Evolutionary conservation across 2,888 invertebrate genomes (phyloP).

Genomic region (Pegoplata infirma): DNA sequence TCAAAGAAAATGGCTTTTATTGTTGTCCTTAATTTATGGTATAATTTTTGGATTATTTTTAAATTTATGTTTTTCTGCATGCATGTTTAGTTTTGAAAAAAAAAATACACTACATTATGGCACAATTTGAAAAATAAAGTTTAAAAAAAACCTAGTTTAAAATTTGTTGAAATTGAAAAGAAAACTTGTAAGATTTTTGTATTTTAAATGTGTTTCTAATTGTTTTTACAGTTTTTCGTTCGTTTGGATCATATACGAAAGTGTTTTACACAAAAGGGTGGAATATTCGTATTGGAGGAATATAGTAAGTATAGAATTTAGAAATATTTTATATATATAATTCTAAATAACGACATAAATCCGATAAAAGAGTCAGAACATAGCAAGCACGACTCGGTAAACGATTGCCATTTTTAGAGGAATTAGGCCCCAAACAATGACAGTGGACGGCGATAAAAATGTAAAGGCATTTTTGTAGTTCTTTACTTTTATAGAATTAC

Average conservation of each 20-base stretch:
- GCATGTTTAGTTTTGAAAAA: slow-evolving; percentile 41
- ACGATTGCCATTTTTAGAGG: too few species aligned
- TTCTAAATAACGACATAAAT: too few species aligned
- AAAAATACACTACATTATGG: slow-evolving; percentile 22
- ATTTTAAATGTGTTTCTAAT: slow-evolving; percentile 36
- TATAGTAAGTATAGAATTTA: slow-evolving; percentile 99
- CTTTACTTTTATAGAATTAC: too few species aligned
- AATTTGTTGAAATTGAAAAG: neutral
- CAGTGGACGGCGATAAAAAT: too few species aligned
- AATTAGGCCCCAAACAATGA: too few species aligned
- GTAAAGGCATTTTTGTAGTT: too few species aligned
- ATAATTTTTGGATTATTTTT: slow-evolving; percentile 63
- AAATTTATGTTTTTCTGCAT: slow-evolving; percentile 46
- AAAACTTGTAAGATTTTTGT: slow-evolving; percentile 1
- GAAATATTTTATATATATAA: too few species aligned
- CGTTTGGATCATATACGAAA: slow-evolving; percentile 99
- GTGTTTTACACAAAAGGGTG: slow-evolving; percentile 99
- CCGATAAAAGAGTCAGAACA: too few species aligned
- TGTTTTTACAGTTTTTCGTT: slow-evolving; percentile 96
- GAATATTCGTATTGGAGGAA: slow-evolving; percentile 99
- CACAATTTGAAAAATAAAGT: slow-evolving; percentile 25
- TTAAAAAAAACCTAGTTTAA: slow-evolving; percentile 31
- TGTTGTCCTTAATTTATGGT: slow-evolving; percentile 64
- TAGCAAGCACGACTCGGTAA: too few species aligned
- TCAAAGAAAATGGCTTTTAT: slow-evolving; percentile 23